Base-by-base conservation (phyloP, 1,140 invertebrate species). In the Brachionus rubens region DNA sequence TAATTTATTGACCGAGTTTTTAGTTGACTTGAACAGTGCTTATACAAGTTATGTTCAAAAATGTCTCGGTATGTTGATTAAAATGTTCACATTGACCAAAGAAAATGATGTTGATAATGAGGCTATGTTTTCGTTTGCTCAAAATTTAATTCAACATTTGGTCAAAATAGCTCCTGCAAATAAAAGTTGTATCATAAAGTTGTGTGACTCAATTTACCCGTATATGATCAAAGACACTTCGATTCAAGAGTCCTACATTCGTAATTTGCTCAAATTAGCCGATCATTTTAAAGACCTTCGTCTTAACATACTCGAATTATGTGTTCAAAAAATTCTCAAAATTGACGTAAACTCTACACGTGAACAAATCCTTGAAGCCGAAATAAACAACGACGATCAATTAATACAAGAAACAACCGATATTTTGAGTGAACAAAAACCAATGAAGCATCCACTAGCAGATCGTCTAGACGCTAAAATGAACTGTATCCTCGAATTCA, bases 301-400 rank as follows among this genome's bases (percentile, higher is more conserved):
- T 75, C 82, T 83, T 65, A 83, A 88, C 19, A 86, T 91, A 54
- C 80, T 91, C 12, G 83, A 87, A 77, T 82, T 91, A 77, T 87
- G 91, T 70, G 86, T 91, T 79, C 87, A 89, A 70, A 90, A 88
- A 88, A 81, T 92, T 78, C 82, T 90, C 30, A 81, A 87, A 67
- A 83, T 91, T 77, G 91, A 92, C 85, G 88, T 90, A 79, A 82
- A 83, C 82, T 41, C 48, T 10, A 43, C 50, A 2, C 30, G 72
- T 12, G 33, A 75, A 21, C 48, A 75, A 28, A 75, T 75, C 12
- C 4, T 43, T 14, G 48, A 75, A 16, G 50, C 50, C 7, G 72
- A 75, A 47, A 16, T 48, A 19, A n/a, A 47, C 0, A 48, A 75
- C 36, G 26, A 43, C 12, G 40, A 46, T 24, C 28, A 46, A 41